Conservation (phyloP, 2,888 invertebrate genomes). For the Teinopalpus imperialis region DNA sequence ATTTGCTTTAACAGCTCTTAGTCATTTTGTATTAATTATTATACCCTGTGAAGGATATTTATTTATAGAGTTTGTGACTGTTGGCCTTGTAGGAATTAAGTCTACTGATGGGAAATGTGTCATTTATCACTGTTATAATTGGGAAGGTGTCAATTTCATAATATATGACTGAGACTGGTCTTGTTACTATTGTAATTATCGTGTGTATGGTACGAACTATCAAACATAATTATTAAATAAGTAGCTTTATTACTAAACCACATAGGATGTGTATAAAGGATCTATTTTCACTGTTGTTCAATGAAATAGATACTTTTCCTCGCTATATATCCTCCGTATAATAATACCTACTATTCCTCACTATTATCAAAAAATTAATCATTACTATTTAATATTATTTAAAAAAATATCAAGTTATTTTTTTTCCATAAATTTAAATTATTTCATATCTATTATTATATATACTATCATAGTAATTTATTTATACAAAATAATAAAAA, state of each 20-base stretch:
- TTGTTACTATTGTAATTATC: slow-evolving; percentile 45
- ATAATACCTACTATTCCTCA: too few species aligned
- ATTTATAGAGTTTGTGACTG: slow-evolving; percentile 22
- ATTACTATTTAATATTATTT: too few species aligned
- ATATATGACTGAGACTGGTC: slow-evolving; percentile 62
- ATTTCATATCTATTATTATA: too few species aligned
- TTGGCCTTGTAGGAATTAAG: slow-evolving; percentile 22
- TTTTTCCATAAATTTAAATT: too few species aligned
- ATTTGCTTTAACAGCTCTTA: slow-evolving; percentile 3
- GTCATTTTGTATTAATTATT: too few species aligned
- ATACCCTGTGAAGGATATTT: too few species aligned
- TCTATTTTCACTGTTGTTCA: slow-evolving; percentile 9
- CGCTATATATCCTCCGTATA: too few species aligned
- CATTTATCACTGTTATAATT: slow-evolving; percentile 40
- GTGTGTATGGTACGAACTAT: slow-evolving; percentile 7
- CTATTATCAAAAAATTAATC: too few species aligned
- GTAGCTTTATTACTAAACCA: neutral
- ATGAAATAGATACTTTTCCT: slow-evolving; percentile 16
- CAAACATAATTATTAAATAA: slow-evolving; percentile 8
- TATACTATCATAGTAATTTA: too few species aligned
- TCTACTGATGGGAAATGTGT: slow-evolving; percentile 20
- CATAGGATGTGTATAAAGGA: neutral
- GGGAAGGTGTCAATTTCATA: slow-evolving; percentile 57
- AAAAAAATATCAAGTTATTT: too few species aligned
- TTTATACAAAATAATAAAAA: too few species aligned